A percentile compares a stretch with the other conserved stretches of the same genome.
Conservation (phyloP, 2,113 vertebrate species). For the Strix aluco region DNA sequence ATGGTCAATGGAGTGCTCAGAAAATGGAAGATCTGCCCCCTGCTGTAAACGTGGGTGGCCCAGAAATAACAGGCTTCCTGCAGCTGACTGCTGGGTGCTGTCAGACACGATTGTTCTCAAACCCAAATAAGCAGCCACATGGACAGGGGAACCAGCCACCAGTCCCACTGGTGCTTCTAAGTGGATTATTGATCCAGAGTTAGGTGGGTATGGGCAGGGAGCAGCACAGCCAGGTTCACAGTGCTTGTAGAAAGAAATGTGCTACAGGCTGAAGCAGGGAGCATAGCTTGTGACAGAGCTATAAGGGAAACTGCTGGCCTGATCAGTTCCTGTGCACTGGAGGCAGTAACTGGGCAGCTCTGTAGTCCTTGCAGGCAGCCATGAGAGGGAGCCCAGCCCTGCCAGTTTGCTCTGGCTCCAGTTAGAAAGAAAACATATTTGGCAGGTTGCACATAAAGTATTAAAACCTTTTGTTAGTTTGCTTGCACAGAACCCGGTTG, state of each 20-base stretch:
- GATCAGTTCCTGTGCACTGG: not conserved
- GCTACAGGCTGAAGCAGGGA: not conserved
- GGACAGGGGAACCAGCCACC: rapidly evolving
- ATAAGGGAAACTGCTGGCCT: not conserved
- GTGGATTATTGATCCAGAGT: not conserved
- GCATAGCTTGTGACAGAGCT: not conserved
- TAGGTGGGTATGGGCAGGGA: not conserved
- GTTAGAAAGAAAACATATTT: not conserved
- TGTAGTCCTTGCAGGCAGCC: not conserved
- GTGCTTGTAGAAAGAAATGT: not conserved
- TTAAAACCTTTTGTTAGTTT: not conserved
- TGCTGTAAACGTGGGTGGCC: not conserved
- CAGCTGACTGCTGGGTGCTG: not conserved
- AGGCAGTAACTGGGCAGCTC: not conserved
- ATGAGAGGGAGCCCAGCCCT: not conserved
- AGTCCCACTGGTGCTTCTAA: not conserved
- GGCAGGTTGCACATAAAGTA: not conserved
- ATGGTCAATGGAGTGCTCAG: not conserved
- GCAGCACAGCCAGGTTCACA: not conserved
- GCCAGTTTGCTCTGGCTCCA: not conserved
- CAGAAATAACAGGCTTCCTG: not conserved
- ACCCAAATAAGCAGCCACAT: not conserved
- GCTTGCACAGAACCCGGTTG: slow-evolving; percentile 73
- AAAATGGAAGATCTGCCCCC: not conserved
- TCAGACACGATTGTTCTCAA: not conserved